Conservation (phyloP, 2,113 vertebrate genomes). For the Oreochromis niloticus region DNA sequence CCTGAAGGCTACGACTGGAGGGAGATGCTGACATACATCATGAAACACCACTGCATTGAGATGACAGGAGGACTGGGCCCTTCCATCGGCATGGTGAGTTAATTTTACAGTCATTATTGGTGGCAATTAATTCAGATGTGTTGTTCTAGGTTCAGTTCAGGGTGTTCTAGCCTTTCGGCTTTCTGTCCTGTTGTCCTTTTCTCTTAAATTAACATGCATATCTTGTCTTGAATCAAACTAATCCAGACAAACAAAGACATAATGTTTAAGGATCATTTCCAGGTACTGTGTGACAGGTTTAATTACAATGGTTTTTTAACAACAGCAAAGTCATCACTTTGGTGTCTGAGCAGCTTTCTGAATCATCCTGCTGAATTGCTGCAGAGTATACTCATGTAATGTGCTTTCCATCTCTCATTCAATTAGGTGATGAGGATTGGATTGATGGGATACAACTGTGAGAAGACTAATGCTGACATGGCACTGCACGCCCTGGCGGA, state of each 20-base stretch:
- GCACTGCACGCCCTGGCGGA: slow-evolving; percentile 77
- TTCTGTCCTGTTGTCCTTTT: neutral
- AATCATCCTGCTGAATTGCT: slow-evolving; percentile 14
- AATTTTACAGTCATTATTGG: neutral
- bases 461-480: slow-evolving; percentile 76
- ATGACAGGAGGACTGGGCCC: slow-evolving; percentile 88
- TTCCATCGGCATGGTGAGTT: slow-evolving; percentile 81
- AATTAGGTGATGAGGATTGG: slow-evolving; percentile 90
- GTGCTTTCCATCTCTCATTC: neutral
- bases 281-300: neutral
- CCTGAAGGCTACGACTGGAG: slow-evolving; percentile 84
- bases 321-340: neutral
- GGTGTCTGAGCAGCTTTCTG: neutral
- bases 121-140: neutral
- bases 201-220: neutral
- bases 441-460: slow-evolving; percentile 91
- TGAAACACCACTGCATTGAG: slow-evolving; percentile 82
- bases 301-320: neutral
- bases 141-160: neutral
- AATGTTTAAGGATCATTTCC: neutral
- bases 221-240: neutral
- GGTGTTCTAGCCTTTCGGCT: neutral
- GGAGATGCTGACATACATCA: slow-evolving; percentile 79
- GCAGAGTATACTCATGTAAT: neutral
- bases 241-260: neutral